Evolutionary conservation across 2,113 vertebrate species (phyloP).

Genomic region (Xiphophorus couchianus): DNA sequence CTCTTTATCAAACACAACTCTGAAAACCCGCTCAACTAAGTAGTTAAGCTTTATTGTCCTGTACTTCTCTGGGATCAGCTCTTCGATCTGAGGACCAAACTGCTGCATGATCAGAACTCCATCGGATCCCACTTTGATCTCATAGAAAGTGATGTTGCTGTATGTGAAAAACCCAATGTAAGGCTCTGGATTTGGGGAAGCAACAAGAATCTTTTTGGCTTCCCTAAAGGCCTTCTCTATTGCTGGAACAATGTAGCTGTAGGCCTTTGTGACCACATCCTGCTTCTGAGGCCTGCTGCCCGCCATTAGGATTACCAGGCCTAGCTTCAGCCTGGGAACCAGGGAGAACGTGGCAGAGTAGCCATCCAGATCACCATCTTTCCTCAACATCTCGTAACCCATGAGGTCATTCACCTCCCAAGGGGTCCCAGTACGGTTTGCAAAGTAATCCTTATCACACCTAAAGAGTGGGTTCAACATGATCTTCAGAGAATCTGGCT

Average conservation of each 20-base stretch:
- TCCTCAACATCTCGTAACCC: slow-evolving; percentile 88
- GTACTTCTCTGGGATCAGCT: slow-evolving; percentile 87
- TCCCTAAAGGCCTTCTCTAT: slow-evolving; percentile 88
- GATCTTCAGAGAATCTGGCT: slow-evolving; percentile 86
- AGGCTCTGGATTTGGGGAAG: slow-evolving; percentile 83
- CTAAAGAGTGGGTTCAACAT: slow-evolving; percentile 88
- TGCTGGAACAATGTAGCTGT: slow-evolving; percentile 86
- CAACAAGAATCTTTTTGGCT: slow-evolving; percentile 66
- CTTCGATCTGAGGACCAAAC: slow-evolving; percentile 91
- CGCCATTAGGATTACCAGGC: slow-evolving; percentile 89
- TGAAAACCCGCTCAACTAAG: slow-evolving; percentile 88
- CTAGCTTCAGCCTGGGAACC: slow-evolving; percentile 86
- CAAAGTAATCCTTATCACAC: slow-evolving; percentile 89
- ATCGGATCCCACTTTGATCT: slow-evolving; percentile 84
- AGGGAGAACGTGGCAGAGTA: slow-evolving; percentile 92
- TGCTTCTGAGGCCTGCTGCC: slow-evolving; percentile 83
- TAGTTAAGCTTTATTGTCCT: slow-evolving; percentile 88
- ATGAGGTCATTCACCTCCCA: slow-evolving; percentile 91
- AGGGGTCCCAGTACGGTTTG: slow-evolving; percentile 89
- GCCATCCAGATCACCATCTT: slow-evolving; percentile 92
- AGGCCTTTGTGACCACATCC: slow-evolving; percentile 83
- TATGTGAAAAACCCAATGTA: slow-evolving; percentile 91
- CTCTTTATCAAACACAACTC: slow-evolving; percentile 88
- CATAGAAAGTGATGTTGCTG: slow-evolving; percentile 90
- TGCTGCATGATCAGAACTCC: slow-evolving; percentile 91